These are phyloP conservation scores for Corythaixoides concolor DNA, from an alignment of 2,113 vertebrate genomes.

Conservation along the genomic window DNA sequence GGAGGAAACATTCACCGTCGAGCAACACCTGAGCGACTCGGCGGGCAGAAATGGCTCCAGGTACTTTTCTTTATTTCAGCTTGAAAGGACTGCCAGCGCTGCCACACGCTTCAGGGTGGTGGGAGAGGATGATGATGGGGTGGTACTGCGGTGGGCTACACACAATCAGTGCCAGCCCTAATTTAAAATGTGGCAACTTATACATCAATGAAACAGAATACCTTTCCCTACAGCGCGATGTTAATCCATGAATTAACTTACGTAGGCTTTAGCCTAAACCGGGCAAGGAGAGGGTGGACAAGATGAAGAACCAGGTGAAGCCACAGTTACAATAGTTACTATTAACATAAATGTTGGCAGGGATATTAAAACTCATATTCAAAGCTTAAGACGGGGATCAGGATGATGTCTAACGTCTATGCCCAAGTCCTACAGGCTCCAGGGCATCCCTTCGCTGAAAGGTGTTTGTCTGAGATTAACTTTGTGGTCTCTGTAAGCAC, in stretches of 20 bases:
- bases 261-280: neutral
- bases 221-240: neutral
- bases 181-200: neutral
- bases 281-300: neutral
- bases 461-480: neutral
- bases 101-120: neutral
- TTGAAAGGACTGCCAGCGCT: neutral
- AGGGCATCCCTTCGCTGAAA: neutral
- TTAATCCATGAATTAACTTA: neutral
- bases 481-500: neutral
- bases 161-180: neutral
- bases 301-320: neutral
- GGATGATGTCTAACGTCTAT: neutral
- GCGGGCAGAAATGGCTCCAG: conserved; percentile 60
- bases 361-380: neutral
- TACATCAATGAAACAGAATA: neutral
- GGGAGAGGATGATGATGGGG: neutral
- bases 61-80: conserved; percentile 20
- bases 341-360: neutral
- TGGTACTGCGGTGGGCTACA: neutral
- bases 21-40: neutral
- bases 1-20: neutral
- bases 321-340: neutral
- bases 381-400: neutral
- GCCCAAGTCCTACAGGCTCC: neutral